Base-by-base conservation (phyloP, 2,113 vertebrate genomes). In the Urocitellus parryii region DNA sequence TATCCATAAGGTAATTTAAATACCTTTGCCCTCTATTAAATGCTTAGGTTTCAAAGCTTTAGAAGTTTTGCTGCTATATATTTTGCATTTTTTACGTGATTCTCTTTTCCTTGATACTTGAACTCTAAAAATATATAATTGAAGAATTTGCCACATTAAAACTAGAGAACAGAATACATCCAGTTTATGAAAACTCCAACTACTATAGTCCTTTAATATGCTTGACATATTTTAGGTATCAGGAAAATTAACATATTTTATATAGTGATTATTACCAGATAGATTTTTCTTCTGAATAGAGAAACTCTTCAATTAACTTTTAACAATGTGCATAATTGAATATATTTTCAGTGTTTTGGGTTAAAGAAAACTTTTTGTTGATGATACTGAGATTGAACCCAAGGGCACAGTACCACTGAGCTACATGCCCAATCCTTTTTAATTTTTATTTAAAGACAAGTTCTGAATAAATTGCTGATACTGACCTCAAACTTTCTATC, bases 121-220 rank as follows among this genome's bases (percentile, higher is more conserved):
- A 90, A 82, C 4, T 67, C 29, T 56, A 32, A 88, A 91, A 88
- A 27, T 63, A 63, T 27, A 63, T 63, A 90, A 88, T 39, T 77
- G 14, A 95, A 48, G 14, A 91, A 74, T 16, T 88, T 6, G 27
- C 20, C 8, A 85, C 8, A 65, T 18, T 29, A 1, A 72, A 88
- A 80, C 11, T 65, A 72, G 0, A 74, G 25, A 58, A 56, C 3
- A 72, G 37, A 3, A 14, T 22, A 83, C 7, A 74, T 90, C 10
- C 2, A 58, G 2, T 14, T 90, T 73, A 73, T 37, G 90, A 93
- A 78, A 88, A 67, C 13, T 51, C 13, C 32, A 93, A 25, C 25
- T 72, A 67, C n/a, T 78, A 70, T 58, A 92, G 83, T 94, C 18
- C 58, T 92, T 29, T 78, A 93, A 90, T 16, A 82, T 58, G 11